Base-by-base conservation (phyloP, 2,888 invertebrate species). In the Elmis aenea region DNA sequence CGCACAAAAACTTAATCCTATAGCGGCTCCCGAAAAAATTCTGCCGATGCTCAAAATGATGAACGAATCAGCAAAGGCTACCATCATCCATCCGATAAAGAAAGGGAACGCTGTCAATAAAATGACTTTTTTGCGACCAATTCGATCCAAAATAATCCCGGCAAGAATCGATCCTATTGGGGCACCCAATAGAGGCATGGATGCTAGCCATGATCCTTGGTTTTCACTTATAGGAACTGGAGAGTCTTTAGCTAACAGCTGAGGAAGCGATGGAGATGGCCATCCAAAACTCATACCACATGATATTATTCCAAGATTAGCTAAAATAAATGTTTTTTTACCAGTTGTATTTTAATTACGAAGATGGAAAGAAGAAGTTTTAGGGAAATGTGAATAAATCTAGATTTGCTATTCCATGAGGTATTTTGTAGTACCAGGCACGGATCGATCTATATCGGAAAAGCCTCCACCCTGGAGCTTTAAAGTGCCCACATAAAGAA, bases 121-220 rank as follows among this genome's bases (percentile, higher is more conserved):
- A 2, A 82, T 67, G 10, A 77, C 75, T n/a, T 70, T 72, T 57
- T 82, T 82, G n/a, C 83, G 71, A 11, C 83, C 83, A 41, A 79
- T 71, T 44, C 70, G 67, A 59, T 83, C 81, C 31, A 81, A 77
- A 38, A 78, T 65, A 54, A 77, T 72, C 14, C 79, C 81, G 10
- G 80, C 75, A 9, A 77, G 67, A 3, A 79, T 58, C 5, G 77
- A 77, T 20, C 81, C 81, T 23, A 78, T 61, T 13, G 78, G 73
- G 1, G 79, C 79, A 47, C 79, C 81, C 8, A 18, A 6, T 26
- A 81, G 65, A 62, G 78, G 78, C 57, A 81, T 73, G 26, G 81
- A 79, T 1, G 77, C 77, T 59, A 79, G 72, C 76, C 77, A 77
- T 51, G 78, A 76, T 47, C 75, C 73, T 54, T 77, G 68, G 40